Evolutionary conservation across 2,113 vertebrate genomes (phyloP).

Genomic region (Hemibagrus wyckioides): DNA sequence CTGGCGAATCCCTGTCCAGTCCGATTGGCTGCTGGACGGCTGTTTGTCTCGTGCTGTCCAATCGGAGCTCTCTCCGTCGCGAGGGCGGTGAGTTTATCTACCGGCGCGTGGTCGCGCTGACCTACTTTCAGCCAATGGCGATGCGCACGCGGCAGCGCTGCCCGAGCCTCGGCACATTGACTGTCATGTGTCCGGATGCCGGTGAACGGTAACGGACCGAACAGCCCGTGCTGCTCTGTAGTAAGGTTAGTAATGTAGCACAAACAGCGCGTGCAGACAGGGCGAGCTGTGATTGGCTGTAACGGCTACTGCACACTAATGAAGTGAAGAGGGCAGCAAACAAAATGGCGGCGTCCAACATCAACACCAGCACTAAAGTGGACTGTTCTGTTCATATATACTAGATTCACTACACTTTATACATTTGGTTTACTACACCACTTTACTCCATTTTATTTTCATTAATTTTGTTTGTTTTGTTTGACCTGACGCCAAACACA

Average conservation of each 20-base stretch:
- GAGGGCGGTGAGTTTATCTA: slow-evolving; percentile 15
- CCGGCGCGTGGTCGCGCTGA: slow-evolving; percentile 61
- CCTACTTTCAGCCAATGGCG: slow-evolving; percentile 76
- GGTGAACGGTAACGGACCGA: background rate
- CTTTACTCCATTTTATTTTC: background rate
- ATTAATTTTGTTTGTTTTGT: too few species aligned
- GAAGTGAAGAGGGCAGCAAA: too few species aligned
- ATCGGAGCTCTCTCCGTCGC: background rate
- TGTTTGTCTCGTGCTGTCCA: background rate
- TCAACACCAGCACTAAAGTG: background rate
- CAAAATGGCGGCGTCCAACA: background rate
- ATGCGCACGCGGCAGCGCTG: slow-evolving; percentile 47
- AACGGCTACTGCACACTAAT: background rate
- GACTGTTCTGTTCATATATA: too few species aligned
- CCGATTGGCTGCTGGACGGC: slow-evolving; percentile 3
- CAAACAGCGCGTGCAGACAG: background rate
- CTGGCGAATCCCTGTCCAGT: background rate
- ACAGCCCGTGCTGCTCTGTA: background rate
- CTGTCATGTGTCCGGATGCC: slow-evolving; percentile 61
- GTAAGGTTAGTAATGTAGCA: background rate
- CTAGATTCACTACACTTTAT: too few species aligned
- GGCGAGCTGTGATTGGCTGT: background rate
- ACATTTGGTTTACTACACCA: too few species aligned
- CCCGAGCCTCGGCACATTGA: slow-evolving; percentile 62
- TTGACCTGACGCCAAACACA: background rate